Evolutionary conservation across 2,797 vertebrate genomes (phyloP), one percentile per base, ranked within the genome.

Genomic region (Aphelocoma californica): DNA sequence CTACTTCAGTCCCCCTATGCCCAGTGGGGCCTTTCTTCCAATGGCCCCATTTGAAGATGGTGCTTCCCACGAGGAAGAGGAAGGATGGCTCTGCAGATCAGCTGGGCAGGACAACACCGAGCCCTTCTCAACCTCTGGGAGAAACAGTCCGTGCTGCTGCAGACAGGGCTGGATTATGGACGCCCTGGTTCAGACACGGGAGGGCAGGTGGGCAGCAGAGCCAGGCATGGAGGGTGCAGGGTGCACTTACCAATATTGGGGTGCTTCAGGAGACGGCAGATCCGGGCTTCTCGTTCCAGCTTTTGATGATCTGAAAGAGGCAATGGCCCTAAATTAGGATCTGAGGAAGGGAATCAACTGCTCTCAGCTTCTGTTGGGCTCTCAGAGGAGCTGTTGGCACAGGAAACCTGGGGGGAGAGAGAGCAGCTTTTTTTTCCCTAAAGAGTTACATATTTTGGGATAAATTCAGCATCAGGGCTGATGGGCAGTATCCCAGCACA

Each of bases 271-370:
- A 99, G 97, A 75, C 99, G 98, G 97, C 99, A 99, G 97, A 99
- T 99, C 92, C 99, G 98, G 81, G 99, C 99, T 97, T 99, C 99
- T 32, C 99, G 98, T 89, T 99, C 99, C 98, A 99, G 97, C 97
- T 99, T 99, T 97, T 99, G 99, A 93, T 99, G 99, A 97, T 99
- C 99, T 99, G 98, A 94, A 98, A 98, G 71, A 93, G 90, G 77
- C 94, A 71, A 95, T 1, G 1, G 6, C 36, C 23, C 57, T 62
- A 51, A 47, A 72, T 97, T 75, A 97, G 83, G 10, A 53, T 48
- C 32, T 61, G 74, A 42, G n/a, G 53, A 72, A 36, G 24, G 40
- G 29, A 42, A 64, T 31, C 12, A 58, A 54, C 8, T 0, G 1
- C 54, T 15, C 62, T 48, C 48, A 10, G 45, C 38, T 64, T 50